phyloP scores from a whole-genome alignment of 2,888 invertebrate genomes.

The Arctia plantaginis region DNA sequence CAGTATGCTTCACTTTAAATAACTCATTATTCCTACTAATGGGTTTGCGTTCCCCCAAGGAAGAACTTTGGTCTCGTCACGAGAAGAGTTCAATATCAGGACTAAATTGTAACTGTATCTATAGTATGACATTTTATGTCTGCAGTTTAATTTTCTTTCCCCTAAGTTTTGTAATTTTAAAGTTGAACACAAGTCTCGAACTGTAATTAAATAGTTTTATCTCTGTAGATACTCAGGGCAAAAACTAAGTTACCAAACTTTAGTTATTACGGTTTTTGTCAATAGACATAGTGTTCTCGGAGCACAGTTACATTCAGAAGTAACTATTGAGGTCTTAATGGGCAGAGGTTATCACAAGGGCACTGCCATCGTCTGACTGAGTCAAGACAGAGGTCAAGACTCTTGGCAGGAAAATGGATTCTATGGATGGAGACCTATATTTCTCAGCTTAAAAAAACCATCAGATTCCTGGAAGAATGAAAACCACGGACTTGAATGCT shows the following conservation, averaged over 20 bases:
- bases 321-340: background rate
- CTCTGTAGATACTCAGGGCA: background rate
- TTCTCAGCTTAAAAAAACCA: no score
- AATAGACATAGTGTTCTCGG: background rate
- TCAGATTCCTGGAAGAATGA: no score
- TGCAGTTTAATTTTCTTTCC: slow-evolving; percentile 10
- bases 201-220: slow-evolving; percentile 11
- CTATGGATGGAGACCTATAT: no score
- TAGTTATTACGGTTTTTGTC: background rate
- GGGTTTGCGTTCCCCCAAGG: background rate
- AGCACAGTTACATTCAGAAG: background rate
- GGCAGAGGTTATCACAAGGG: no score
- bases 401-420: no score
- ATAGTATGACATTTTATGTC: background rate
- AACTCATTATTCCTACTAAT: background rate
- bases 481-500: no score
- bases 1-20: background rate
- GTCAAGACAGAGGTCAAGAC: background rate
- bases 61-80: background rate
- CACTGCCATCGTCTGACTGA: no score
- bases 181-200: background rate
- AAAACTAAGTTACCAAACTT: background rate
- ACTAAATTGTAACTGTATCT: background rate
- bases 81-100: background rate
- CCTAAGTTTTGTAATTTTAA: slow-evolving; percentile 8